Evolutionary conservation across 2,113 vertebrate species (phyloP), one percentile per base, ranked within the genome.

Genomic region (Brachypodius melanocephalos): DNA sequence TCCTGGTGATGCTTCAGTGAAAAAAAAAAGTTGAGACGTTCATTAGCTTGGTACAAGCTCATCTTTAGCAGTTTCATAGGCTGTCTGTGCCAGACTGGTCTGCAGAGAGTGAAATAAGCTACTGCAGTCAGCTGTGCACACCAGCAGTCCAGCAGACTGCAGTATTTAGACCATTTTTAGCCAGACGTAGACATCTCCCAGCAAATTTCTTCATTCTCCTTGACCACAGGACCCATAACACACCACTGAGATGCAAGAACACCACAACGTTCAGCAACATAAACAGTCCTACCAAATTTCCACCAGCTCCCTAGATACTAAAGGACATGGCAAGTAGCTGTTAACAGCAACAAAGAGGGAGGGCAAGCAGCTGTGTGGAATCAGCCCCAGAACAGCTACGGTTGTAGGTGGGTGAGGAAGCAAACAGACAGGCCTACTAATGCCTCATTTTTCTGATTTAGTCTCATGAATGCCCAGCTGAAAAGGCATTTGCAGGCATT

Each of bases 91-190:
- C 91, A 89, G 77, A 73, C 1, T 54, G 66, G 67, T 88, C 66
- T 88, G 63, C 89, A 90, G 88, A 77, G 24, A 91, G 25, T 34
- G 63, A 92, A 89, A 82, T 28, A 88, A 80, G 21, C 66, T 61
- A 58, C 93, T 79, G 54, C 94, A 95, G 71, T 76, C 62, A 96
- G 71, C 78, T 68, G 46, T 62, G 77, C 77, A 79, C 58, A 82
- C 32, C 74, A 89, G 66, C 74, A 92, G 57, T 22, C 83, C n/a
- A 85, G 81, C 85, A 96, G 80, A 90, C 88, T 95, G 72, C 84
- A 91, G 84, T 25, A 74, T 38, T 86, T 45, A 86, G 63, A 86
- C 63, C 84, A 86, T 77, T 86, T 86, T 52, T 61, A 86, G 63
- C 46, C 73, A 61, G 54, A 61, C 38, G 1, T 19, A 69, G 73